These are phyloP conservation scores for Homalodisca vitripennis DNA, from an alignment of 1,140 invertebrate species.

Conservation along the genomic window DNA sequence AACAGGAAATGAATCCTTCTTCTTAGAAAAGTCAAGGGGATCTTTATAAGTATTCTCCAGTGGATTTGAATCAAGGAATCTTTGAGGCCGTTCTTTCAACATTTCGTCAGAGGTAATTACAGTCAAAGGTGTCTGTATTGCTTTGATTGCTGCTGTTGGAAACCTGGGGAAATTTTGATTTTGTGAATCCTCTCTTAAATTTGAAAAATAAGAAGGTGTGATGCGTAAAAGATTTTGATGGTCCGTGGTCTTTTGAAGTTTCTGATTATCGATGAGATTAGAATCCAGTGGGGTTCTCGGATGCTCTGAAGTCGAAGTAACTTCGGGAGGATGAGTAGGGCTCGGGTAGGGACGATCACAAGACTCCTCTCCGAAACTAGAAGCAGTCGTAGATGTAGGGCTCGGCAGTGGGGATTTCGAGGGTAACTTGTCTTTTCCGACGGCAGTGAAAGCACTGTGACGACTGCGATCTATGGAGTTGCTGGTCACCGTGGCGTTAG, in stretches of 20 bases:
- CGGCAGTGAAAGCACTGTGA: constrained; percentile 37
- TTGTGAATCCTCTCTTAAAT: too few species aligned
- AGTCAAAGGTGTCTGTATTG: constrained; percentile 30
- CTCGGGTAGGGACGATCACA: constrained; percentile 13
- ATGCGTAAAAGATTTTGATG: not conserved
- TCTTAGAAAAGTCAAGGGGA: constrained; percentile 37
- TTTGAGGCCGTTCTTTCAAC: not conserved
- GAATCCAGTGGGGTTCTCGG: not conserved
- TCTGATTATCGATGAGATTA: not conserved
- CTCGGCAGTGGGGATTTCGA: not conserved
- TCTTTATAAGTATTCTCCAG: constrained; percentile 16
- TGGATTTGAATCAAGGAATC: not conserved
- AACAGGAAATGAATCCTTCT: constrained; percentile 2
- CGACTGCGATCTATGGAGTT: constrained; percentile 23
- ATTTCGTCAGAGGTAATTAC: constrained; percentile 30
- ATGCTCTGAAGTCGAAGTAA: constrained; percentile 36
- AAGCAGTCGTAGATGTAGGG: constrained; percentile 29
- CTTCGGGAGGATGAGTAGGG: constrained; percentile 29
- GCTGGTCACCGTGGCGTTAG: not conserved
- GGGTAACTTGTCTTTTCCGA: constrained; percentile 13
- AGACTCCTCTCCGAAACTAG: not conserved
- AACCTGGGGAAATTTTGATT: not conserved
- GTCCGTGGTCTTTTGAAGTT: not conserved
- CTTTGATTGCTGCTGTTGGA: not conserved
- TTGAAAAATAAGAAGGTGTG: not conserved